Base-by-base conservation (phyloP, 2,888 invertebrate genomes). In the Lycia hirtaria region DNA sequence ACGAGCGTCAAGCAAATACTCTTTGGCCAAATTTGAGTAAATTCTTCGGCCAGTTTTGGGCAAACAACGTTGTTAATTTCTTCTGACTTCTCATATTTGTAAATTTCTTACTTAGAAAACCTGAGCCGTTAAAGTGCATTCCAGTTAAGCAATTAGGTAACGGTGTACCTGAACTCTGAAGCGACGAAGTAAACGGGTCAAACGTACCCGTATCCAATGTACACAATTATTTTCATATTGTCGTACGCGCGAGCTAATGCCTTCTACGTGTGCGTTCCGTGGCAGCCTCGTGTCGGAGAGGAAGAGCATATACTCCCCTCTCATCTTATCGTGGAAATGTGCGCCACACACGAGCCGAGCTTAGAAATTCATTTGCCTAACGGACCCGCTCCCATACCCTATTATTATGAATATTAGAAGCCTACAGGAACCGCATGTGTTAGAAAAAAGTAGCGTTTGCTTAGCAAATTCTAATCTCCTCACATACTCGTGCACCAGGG, bases 391-490 rank as follows among this genome's bases (percentile, higher is more conserved):
- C 47, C 47, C 19, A 53, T 54, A 20, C 33, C 47, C 20, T 52
- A 67, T 63, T 57, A 62, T 41, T 56, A 51, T 50, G 44, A 65
- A 51, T 52, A 62, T 67, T 67, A 67, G 65, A 67, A 58, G 26
- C 54, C 51, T 54, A 56, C 47, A 35, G 47, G 10, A 30, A 26
- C 50, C 67, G 66, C 81, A 74, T 73, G 75, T 81, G 78, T 90
- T 88, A 89, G 87, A 90, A 89, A 91, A 87, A 89, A 86, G 85
- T 76, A 80, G 78, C 87, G 81, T 89, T 89, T 85, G 88, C 85
- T 91, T 85, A 90, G 92, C 83, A 92, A 91, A 88, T 91, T 91
- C 92, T 92, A 92, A 92, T 92, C 92, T 92, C 87, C 85, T 81
- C 91, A 91, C 92, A 91, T 91, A 92, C 90, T 91, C 88, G 71